A percentile compares a stretch with the other conserved stretches of the same genome.
These are phyloP conservation scores for Sarcophaga caerulescens DNA, from an alignment of 2,888 invertebrate genomes.

Conservation along the genomic window DNA sequence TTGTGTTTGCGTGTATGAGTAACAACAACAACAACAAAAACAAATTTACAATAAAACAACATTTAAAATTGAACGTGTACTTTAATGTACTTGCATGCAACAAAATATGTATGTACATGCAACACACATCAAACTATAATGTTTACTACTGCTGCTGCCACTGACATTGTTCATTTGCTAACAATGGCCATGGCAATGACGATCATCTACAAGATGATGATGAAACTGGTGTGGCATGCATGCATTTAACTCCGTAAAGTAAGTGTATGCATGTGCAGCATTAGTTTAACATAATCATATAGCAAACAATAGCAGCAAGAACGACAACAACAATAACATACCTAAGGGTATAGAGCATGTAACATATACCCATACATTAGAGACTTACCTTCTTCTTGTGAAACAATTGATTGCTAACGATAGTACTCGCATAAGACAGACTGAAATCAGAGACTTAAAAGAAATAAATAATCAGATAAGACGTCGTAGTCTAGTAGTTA, in stretches of 20 bases:
- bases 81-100: slow-evolving; percentile 44
- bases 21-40: slow-evolving; percentile 1
- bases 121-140: slow-evolving; percentile 54
- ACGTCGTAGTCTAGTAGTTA: too few species aligned
- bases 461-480: neutral
- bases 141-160: slow-evolving; percentile 8
- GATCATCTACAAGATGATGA: slow-evolving; percentile 24
- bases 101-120: slow-evolving; percentile 41
- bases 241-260: neutral
- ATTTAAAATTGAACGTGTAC: slow-evolving; percentile 48
- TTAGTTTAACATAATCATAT: slow-evolving; percentile 61
- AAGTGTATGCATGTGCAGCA: slow-evolving; percentile 27
- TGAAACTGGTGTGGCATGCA: slow-evolving; percentile 53
- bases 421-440: neutral
- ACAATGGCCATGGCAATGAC: slow-evolving; percentile 2
- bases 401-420: slow-evolving; percentile 25
- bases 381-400: slow-evolving; percentile 19
- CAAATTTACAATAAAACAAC: slow-evolving; percentile 38
- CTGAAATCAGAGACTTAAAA: neutral
- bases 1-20: neutral
- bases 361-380: slow-evolving; percentile 36
- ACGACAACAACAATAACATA: slow-evolving; percentile 22
- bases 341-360: slow-evolving; percentile 63
- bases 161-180: neutral
- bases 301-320: neutral